phyloP scores from a whole-genome alignment of 1,140 invertebrate genomes.

The Schlechtendalia chinensis region DNA sequence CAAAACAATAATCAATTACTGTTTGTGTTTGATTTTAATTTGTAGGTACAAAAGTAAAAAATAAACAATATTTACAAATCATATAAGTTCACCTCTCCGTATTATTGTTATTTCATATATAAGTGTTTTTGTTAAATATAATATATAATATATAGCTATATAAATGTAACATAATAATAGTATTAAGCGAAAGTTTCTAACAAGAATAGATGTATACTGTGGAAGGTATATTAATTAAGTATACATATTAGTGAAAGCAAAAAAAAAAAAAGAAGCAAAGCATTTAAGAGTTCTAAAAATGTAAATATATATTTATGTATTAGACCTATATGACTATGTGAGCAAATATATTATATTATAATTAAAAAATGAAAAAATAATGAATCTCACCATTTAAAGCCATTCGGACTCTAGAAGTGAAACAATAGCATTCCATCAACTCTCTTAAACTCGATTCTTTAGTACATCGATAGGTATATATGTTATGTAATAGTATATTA shows the following conservation, averaged over 20 bases:
- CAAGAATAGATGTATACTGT: neutral
- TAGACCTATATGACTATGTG: neutral
- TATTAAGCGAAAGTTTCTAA: neutral
- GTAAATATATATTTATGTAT: neutral
- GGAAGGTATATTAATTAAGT: neutral
- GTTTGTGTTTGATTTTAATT: neutral
- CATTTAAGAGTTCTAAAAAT: conserved; percentile 24
- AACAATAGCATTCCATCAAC: conserved; percentile 31
- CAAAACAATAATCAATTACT: conserved; percentile 46
- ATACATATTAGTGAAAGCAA: conserved; percentile 34
- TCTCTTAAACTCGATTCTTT: conserved; percentile 20
- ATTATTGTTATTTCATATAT: conserved; percentile 23
- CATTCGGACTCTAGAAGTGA: conserved; percentile 43
- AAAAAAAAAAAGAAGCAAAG: neutral
- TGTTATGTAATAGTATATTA: neutral
- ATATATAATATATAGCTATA: neutral
- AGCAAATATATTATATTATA: neutral
- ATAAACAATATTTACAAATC: conserved; percentile 49
- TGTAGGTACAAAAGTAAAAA: conserved; percentile 35
- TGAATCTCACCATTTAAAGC: conserved; percentile 48
- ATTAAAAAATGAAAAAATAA: conserved; percentile 35
- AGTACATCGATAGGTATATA: conserved; percentile 5
- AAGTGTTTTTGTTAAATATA: conserved; percentile 17
- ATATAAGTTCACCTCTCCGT: conserved; percentile 48
- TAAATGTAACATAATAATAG: neutral